Evolutionary conservation across 2,113 vertebrate species (phyloP), one percentile per base, ranked within the genome.

Genomic region (Eulemur rufifrons): DNA sequence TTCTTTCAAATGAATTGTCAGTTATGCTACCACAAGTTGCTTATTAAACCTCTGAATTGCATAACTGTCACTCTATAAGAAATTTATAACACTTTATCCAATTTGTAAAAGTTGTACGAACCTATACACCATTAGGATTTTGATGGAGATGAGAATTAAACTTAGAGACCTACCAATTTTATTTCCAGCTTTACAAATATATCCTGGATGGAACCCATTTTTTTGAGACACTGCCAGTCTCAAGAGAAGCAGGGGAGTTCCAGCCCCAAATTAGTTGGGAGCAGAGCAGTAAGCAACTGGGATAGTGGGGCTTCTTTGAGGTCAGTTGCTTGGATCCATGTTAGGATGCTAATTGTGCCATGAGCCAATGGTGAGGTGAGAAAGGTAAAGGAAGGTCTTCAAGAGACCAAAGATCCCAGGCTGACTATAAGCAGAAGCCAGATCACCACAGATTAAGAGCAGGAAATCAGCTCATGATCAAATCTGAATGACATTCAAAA

Each of bases 161-260:
- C 17, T 73, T 92, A 87, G 27, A 91, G 47, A 29, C 10, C 45
- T 94, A 73, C 25, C 81, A 87, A 39, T 76, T 94, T 91, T 94
- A 61, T 94, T 80, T 96, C n/a, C 52, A 93, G 42, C 42, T 78
- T 63, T 85, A 89, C 25, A 93, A 80, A 85, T 64, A 78, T 39
- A 56, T 56, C 42, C 25, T 42, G 14, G 17, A 29, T 52, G 45
- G 15, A 25, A 52, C 15, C 54, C 17, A 45, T 73, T 66, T 80
- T 74, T 94, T 63, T 86, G 45, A 69, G 59, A 23, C 32, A 63
- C n/a, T 45, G 29, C 27, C 64, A 42, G 45, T 73, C n/a, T 69
- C 50, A 50, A 15, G 37, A 61, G 15, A 84, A 23, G 47, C 42
- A 45, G 47, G 25, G 9, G 25, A 81, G 66, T 54, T 66, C 12